Base-by-base conservation (phyloP, 2,888 invertebrate species). In the Nemoura dubitans region DNA sequence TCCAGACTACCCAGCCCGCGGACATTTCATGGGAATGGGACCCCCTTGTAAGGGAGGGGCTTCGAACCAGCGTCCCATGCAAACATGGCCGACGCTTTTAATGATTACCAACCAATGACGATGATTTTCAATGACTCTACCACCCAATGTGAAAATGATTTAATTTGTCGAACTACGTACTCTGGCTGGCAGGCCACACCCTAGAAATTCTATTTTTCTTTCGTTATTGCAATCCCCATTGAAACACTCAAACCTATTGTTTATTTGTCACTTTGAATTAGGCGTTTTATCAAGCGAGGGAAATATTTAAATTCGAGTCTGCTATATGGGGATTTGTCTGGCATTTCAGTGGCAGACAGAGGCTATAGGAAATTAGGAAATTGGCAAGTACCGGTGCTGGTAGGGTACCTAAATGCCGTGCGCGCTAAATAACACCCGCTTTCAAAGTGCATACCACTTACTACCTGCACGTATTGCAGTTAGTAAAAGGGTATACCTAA, bases 81-180 rank as follows among this genome's bases (percentile, higher is more conserved):
- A 84, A 84, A 84, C 84, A 84, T 84, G 84, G 84, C 84, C 76
- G 84, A 0, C 84, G 25, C n/a, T 14, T 30, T 84, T 59, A 84
- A 84, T 84, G 84, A 84, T 84, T 84, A 27, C 59, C 76, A 84
- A 29, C 84, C 84, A 84, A 84, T 84, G 84, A 84, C 84, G 84
- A 84, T 84, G 84, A 84, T 84, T 84, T 84, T 84, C 84, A 84
- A 84, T 84, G 84, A 84, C 84, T 84, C 27, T 84, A 59, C 59
- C 84, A 84, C 28, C 84, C 84, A 84, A 84, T 84, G 84, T 29
- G 76, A 83, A 84, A 84, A 84, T 84, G 84, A 84, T 84, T 84
- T 59, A 84, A 84, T 76, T 76, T 84, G 84, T 84, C 84, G 84
- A 84, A 84, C 84, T 29, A 59, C 76, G 84, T 84, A 84, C 84